Base-by-base conservation (phyloP, 2,113 vertebrate genomes). In the Riparia riparia region DNA sequence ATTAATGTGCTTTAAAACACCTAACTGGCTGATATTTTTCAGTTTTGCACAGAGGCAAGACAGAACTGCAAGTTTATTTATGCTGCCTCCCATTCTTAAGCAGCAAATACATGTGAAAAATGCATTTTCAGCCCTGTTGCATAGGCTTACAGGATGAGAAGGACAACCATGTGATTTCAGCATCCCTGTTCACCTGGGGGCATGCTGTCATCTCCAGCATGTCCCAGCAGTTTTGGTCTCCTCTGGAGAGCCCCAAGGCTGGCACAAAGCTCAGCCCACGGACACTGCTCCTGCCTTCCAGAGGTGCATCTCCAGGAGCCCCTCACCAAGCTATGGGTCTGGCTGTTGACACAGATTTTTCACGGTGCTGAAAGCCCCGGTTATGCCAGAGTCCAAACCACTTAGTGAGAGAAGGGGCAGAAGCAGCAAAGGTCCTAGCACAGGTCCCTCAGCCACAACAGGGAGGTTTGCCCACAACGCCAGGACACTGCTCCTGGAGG, bases 1-100 rank as follows among this genome's bases (percentile, higher is more conserved):
- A 97, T 92, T 94, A 93, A 95, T 83, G 39, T 82, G 69, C 77
- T 96, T 94, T 84, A 96, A 93, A 94, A 91, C 82, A 90, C 77
- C 54, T 85, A 60, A 80, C 63, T 61, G 66, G 41, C 77, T 94
- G 90, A 76, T 93, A 90, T 68, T 90, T 95, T 89, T 83, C 82
- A 82, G 73, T 81, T 96, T 92, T 29, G 8, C 39, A 82, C 74
- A 91, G 72, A 96, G 51, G 64, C 5, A 10, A 69, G 51, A 45
- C n/a, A 1, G 1, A 87, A 66, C 5, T 54, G 53, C 13, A 51
- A 41, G 56, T 32, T 93, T 92, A 44, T 80, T 90, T 90, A 34
- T 26, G 72, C 17, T 78, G 56, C 32, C 42, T 82, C 60, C 51
- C 32, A 54, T 72, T 86, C 32, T 93, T 72, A 60, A 63, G 28